Percentiles rank a stretch among this genome's conserved stretches.
Conservation (phyloP, 2,888 invertebrate species). For the Stegana nigrithorax region DNA sequence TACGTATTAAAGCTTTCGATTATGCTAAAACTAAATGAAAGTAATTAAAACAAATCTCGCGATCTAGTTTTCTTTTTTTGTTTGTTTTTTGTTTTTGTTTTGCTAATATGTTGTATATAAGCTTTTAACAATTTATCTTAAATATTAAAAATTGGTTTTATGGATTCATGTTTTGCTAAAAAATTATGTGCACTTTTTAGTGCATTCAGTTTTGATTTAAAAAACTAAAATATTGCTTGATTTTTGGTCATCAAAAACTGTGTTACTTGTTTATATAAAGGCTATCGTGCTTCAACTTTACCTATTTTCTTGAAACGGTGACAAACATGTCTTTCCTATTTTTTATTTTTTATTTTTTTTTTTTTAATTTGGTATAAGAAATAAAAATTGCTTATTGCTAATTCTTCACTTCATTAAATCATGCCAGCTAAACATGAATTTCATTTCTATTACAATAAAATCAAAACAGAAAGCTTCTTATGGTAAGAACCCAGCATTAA, state of each 20-base stretch:
- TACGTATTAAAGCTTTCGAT: constrained; percentile 21
- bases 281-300: no score
- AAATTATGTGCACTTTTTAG: neutral
- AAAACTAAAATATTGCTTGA: constrained; percentile 5
- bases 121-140: neutral
- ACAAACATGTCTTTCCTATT: no score
- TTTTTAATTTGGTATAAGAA: no score
- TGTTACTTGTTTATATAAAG: neutral
- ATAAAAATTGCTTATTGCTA: no score
- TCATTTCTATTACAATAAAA: no score
- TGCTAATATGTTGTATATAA: constrained; percentile 9
- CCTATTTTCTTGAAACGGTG: no score
- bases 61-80: constrained; percentile 17
- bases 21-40: constrained; percentile 29
- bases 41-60: constrained; percentile 28
- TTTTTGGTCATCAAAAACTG: neutral
- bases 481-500: no score
- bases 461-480: no score
- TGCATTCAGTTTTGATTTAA: neutral
- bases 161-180: no score
- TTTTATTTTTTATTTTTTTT: neutral
- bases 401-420: no score
- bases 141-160: neutral
- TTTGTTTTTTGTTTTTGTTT: constrained; percentile 15
- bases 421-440: no score